Percentiles rank a stretch among this genome's conserved stretches.
Conservation (phyloP, 2,797 vertebrate species). For the Hipposideros larvatus region DNA sequence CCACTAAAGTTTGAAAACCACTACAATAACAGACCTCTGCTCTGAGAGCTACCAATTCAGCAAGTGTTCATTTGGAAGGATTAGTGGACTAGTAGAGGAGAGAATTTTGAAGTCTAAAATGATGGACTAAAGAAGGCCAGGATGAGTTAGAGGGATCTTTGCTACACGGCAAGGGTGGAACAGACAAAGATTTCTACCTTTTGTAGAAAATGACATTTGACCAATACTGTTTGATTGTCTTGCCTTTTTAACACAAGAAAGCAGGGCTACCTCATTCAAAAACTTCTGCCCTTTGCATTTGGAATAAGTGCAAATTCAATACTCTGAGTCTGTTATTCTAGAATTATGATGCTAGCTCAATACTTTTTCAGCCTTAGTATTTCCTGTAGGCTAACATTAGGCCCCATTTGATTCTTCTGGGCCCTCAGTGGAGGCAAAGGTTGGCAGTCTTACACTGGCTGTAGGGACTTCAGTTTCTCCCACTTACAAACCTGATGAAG, state of each 20-base stretch:
- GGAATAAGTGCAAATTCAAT: background rate
- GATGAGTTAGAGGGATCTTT: background rate
- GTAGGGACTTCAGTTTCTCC: background rate
- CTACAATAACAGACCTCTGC: background rate
- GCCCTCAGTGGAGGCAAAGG: background rate
- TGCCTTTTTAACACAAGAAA: constrained; percentile 33
- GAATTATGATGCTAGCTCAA: background rate
- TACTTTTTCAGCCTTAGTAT: background rate
- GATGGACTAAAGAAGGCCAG: background rate
- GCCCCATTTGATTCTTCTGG: background rate
- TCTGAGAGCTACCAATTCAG: background rate
- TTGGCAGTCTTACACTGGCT: background rate
- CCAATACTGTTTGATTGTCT: background rate
- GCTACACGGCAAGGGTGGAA: background rate
- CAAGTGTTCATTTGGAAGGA: background rate
- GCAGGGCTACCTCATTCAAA: background rate
- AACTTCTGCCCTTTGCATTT: background rate
- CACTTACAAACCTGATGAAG: background rate
- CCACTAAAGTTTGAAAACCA: background rate
- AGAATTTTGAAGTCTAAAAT: background rate
- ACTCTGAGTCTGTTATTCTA: background rate
- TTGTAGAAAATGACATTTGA: background rate
- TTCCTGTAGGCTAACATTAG: background rate
- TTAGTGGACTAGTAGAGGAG: background rate
- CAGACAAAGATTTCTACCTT: background rate